Base-by-base conservation (phyloP, 2,797 vertebrate species). In the Halcyon leucocephala region DNA sequence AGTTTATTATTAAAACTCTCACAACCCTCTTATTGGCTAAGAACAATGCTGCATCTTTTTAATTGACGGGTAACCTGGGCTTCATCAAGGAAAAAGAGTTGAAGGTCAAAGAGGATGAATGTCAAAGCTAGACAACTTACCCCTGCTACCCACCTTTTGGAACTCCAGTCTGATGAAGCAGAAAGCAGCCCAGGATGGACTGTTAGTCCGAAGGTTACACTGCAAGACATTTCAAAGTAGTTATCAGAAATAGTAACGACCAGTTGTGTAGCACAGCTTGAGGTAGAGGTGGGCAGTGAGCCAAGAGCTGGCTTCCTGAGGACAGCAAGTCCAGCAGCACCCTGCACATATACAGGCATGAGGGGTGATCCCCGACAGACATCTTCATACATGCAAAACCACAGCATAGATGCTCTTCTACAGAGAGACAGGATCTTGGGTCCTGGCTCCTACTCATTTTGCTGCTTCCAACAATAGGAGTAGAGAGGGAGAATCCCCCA, bases 1-100 rank as follows among this genome's bases (percentile, higher is more conserved):
- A 54, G 51, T 67, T 84, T 35, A 64, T 85, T 85, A 90, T 35
- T 51, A 88, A 88, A 84, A 69, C 52, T 78, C 81, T 61, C 81
- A 57, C 54, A 42, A 33, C 12, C 14, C 61, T 78, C 61, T 66
- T 73, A 42, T 42, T 62, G 42, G 61, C 29, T 69, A 82, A 74
- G 77, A 73, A 55, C 62, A 82, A 82, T 0, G 2, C 28, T 33
- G 31, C 58, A 28, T 24, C 71, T 82, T 73, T 88, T 82, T 73
- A 84, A 72, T 69, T 78, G 70, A 61, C 25, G 14, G 61, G 52
- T 61, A 78, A 51, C n/a, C 17, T 29, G 74, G 80, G 41, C 33
- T 84, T 48, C 49, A 39, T 31, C 29, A 48, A 73, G 70, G 42
- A 51, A 51, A 86, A 78, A 58, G 44, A 83, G 21, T 2, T 70